Evolutionary conservation across 1,140 invertebrate species (phyloP).

Genomic region (Eumaeus atala): DNA sequence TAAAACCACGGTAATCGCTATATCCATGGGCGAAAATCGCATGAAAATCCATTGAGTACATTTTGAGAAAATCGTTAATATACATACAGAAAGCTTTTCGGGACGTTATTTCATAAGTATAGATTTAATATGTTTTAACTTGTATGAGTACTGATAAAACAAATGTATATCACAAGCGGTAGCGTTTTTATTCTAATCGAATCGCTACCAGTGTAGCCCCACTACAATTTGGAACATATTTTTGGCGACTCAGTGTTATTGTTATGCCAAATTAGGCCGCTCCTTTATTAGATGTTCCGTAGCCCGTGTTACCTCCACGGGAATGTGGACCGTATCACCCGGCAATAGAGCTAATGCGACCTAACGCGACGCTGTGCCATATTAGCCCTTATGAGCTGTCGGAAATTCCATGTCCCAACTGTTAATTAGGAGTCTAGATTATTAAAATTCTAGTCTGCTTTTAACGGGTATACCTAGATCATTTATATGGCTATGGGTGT

Average conservation of each 20-base stretch:
- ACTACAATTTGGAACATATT: not conserved
- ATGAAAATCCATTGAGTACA: no score
- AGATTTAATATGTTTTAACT: no score
- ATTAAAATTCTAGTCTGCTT: conserved; percentile 1
- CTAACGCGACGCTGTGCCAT: not conserved
- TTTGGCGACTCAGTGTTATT: conserved; percentile 32
- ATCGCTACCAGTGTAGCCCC: not conserved
- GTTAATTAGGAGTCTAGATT: not conserved
- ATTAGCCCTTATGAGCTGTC: not conserved
- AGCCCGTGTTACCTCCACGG: conserved; percentile 12
- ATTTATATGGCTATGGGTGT: no score
- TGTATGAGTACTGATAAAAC: no score
- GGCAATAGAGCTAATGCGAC: not conserved
- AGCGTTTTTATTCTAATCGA: no score
- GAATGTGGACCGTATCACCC: conserved; percentile 9
- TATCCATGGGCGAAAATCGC: no score
- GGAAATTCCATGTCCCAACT: not conserved
- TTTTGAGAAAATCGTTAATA: no score
- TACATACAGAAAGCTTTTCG: no score
- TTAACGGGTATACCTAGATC: conserved; percentile 2
- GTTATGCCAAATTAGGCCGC: conserved; percentile 36
- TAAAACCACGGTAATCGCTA: no score
- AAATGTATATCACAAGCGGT: no score
- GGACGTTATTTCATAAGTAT: no score
- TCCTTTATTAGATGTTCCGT: conserved; percentile 26